Base-by-base conservation (phyloP, 2,113 vertebrate genomes). In the Sebastes schlegelii region DNA sequence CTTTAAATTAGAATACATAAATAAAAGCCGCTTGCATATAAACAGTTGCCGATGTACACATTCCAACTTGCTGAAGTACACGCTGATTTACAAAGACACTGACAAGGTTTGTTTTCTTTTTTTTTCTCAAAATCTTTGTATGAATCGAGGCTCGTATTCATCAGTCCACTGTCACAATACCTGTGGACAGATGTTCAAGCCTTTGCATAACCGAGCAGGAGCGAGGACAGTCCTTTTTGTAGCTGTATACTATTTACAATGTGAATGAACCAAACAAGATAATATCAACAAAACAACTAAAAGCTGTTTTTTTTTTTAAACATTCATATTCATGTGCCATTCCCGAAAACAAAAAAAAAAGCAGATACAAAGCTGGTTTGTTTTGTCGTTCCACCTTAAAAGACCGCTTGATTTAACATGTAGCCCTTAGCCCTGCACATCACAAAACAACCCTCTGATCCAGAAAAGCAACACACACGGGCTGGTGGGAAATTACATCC, bases 1-100 rank as follows among this genome's bases (percentile, higher is more conserved):
- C 81, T 80, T 94, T 94, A 94, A 95, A 91, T 94, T 92, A 94
- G 80, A 91, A 92, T 88, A 93, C 88, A 93, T 93, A 95, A 94
- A 95, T 95, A 92, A 93, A 92, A 92, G 90, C 89, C 49, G 91
- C 93, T 92, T 88, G 87, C 89, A 90, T 92, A 93, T 90, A 89
- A 94, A 94, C 90, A 90, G 83, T 87, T 77, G 84, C 80, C 87
- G 85, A 92, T 92, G 87, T 92, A 93, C 91, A 94, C 91, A 86
- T 91, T 90, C 88, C 80, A 76, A 85, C 73, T 83, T 62, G 86
- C 73, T 85, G 77, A 78, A 86, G 85, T 91, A 84, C 80, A 82
- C 76, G 26, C 73, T 58, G 79, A 85, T 86, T 86, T 88, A 86
- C 84, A 88, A 80, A 74, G 79, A 92, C 80, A 83, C 43, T 61